These are phyloP conservation scores for Cheilinus undulatus DNA, from an alignment of 2,113 vertebrate genomes.

Conservation along the genomic window DNA sequence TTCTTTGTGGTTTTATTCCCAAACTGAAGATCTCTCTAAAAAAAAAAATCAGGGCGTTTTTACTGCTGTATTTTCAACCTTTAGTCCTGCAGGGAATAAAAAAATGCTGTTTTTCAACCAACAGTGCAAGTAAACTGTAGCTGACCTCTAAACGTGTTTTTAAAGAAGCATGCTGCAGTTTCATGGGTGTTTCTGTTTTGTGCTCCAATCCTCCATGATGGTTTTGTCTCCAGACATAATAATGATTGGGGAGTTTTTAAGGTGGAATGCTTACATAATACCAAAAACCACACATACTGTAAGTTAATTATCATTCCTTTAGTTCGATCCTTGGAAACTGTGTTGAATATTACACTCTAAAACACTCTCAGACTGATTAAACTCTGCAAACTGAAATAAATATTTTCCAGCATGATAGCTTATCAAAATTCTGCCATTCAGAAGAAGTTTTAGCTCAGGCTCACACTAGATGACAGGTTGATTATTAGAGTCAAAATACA, in stretches of 20 bases:
- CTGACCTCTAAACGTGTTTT: constrained; percentile 34
- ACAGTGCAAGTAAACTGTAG: constrained; percentile 34
- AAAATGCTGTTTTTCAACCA: constrained; percentile 27
- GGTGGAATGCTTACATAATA: constrained; percentile 31
- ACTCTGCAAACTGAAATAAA: neutral
- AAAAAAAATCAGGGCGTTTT: no score
- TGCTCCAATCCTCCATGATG: constrained; percentile 20
- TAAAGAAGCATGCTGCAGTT: constrained; percentile 1
- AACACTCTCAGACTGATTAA: constrained; percentile 13
- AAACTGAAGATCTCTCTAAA: constrained; percentile 52
- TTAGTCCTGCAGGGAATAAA: neutral
- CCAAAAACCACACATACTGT: constrained; percentile 22
- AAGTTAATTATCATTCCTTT: constrained; percentile 45
- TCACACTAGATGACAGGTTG: constrained; percentile 46
- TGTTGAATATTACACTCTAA: constrained; percentile 23
- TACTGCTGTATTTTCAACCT: constrained; percentile 23
- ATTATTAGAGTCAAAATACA: constrained; percentile 45
- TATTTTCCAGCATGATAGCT: neutral
- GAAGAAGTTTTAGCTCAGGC: constrained; percentile 39
- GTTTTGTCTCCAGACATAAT: constrained; percentile 16
- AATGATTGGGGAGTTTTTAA: constrained; percentile 13
- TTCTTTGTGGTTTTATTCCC: constrained; percentile 28
- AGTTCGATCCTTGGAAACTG: constrained; percentile 31
- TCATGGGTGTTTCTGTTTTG: constrained; percentile 3
- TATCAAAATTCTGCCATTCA: constrained; percentile 9